phyloP scores from a whole-genome alignment of 35 echinoderm and acorn worm species.

The Chiridota heheva region DNA sequence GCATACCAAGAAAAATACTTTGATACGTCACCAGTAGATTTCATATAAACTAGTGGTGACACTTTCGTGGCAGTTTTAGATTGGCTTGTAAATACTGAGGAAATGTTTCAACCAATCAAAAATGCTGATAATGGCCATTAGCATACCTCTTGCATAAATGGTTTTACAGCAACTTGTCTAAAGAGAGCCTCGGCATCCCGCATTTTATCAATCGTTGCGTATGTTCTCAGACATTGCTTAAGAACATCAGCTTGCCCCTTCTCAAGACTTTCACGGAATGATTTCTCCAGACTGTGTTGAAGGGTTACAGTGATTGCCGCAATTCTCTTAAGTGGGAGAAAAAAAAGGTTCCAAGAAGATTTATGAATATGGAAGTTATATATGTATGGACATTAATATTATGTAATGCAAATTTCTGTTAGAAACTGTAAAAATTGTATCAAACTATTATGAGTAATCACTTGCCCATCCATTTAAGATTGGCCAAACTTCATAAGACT shows the following conservation, averaged over 20 bases:
- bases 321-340: conserved; percentile 63
- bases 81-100: neutral
- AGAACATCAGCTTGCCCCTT: conserved; percentile 68
- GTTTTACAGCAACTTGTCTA: conserved; percentile 77
- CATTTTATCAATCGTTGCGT: conserved; percentile 99
- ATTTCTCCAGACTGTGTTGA: conserved; percentile 89
- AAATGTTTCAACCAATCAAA: neutral
- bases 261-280: conserved; percentile 80
- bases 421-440: no score
- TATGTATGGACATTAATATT: no score
- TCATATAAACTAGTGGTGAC: no score
- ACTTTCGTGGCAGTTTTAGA: neutral
- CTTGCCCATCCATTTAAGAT: no score
- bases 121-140: neutral
- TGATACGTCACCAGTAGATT: no score
- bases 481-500: no score
- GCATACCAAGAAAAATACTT: no score
- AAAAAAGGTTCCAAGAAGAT: neutral
- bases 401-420: no score
- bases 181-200: conserved; percentile 92
- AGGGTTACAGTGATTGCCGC: conserved; percentile 93
- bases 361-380: neutral
- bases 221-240: conserved; percentile 85
- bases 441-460: no score
- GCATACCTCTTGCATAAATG: conserved; percentile 94